Conservation (phyloP, 2,113 vertebrate species). For the Muntiacus muntjak region DNA sequence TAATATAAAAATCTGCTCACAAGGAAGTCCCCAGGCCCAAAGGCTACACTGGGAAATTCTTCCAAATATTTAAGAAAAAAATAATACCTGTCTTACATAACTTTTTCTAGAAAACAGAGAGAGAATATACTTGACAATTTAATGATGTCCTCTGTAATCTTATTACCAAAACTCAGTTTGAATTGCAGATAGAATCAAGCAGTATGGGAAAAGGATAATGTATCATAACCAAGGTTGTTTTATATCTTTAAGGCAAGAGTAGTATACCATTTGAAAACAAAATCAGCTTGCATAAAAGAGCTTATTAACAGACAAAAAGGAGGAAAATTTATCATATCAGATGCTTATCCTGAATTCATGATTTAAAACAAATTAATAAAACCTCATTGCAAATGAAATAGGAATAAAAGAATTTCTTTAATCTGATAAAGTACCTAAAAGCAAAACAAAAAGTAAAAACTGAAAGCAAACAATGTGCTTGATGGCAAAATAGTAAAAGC, state of each 20-base stretch:
- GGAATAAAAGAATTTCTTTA: not conserved
- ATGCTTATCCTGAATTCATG: not conserved
- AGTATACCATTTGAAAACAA: not conserved
- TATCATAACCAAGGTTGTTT: not conserved
- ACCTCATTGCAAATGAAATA: not conserved
- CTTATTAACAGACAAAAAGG: not conserved
- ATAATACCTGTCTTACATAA: not conserved
- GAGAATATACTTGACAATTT: not conserved
- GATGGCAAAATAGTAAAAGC: not conserved
- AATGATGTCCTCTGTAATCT: not conserved
- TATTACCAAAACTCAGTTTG: not conserved
- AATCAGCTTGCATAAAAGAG: not conserved
- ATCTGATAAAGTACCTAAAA: not conserved
- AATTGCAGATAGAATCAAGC: not conserved
- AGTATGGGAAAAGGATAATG: not conserved
- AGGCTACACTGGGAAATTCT: not conserved
- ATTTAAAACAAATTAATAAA: slow-evolving; percentile 16
- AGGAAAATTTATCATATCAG: not conserved
- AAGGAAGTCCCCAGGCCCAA: not conserved
- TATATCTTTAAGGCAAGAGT: not conserved
- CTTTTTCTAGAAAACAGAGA: not conserved
- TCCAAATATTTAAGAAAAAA: not conserved
- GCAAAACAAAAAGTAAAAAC: not conserved
- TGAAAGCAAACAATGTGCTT: not conserved
- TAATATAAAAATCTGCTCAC: slow-evolving; percentile 5